Base-by-base conservation (phyloP, 2,797 vertebrate genomes). In the Siniperca obscura region DNA sequence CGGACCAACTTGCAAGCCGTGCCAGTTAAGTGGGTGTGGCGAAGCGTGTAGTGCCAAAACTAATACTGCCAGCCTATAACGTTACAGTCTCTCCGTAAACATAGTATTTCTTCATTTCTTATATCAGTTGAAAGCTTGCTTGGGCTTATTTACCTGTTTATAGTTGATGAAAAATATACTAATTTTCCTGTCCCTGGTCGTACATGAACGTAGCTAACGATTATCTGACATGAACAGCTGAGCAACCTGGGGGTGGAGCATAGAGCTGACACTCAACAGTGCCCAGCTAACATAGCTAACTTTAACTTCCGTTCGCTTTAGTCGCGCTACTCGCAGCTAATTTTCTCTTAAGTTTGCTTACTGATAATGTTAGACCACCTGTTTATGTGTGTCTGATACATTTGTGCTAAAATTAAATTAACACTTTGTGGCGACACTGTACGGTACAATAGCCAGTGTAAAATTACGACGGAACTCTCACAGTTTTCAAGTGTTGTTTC, bases 211-310 rank as follows among this genome's bases (percentile, higher is more conserved):
- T 25, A 52, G 50, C 17, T 19, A 8, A 50, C 17, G 13, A 70
- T 70, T 83, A 86, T 80, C 7, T 91, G 90, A 92, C 90, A 74
- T 52, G n/a, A 83, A 82, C 91, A 93, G 91, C 79, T 92, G 90
- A 7, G 36, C 2, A 12, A 9, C 10, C 10, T 4, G 25, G 38
- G 74, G 83, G 84, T 3, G 62, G 38, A 27, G 36, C 36, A 36
- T 7, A 36, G 83, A 44, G 81, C 40, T 11, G 21, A 52, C 16
- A 17, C 1, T 6, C 22, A 0, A 56, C 59, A 5, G 21, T 1
- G 36, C 25, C 36, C 59, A 14, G 40, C 22, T 16, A 21, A 25
- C 7, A 4, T 16, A 56, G 21, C 38, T 12, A 17, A n/a, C 5
- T 1, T 13, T 30, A 30, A 30, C 30, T 30, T 30, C 60, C 30